Conservation (phyloP, 2,113 vertebrate species). For the Aegotheles bennettii region DNA sequence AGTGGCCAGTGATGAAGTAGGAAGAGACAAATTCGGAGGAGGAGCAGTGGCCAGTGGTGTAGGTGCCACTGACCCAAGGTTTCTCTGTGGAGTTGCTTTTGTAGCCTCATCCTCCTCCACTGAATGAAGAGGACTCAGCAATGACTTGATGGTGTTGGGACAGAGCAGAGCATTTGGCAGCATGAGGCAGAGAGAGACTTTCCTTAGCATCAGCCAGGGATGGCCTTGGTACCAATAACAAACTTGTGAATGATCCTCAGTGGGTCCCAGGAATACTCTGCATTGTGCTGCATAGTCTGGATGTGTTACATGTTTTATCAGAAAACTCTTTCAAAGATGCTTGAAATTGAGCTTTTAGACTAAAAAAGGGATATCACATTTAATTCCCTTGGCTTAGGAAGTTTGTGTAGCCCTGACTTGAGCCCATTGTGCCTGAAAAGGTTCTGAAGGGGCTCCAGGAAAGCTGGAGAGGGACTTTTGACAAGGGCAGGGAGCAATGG, state of each 20-base stretch:
- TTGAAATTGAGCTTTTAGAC: not conserved
- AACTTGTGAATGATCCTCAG: not conserved
- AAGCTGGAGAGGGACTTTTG: too few relatives aligned
- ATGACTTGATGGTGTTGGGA: not conserved
- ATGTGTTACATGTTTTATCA: accelerated
- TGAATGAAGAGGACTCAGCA: not conserved
- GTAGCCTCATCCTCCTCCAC: not conserved
- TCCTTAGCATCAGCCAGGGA: not conserved
- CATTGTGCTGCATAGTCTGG: not conserved
- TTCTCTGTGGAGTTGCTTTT: not conserved
- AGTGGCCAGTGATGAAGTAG: not conserved
- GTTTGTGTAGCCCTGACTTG: not conserved
- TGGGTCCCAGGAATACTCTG: not conserved
- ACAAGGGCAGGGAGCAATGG: too few relatives aligned
- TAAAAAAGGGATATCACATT: not conserved
- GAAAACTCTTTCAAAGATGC: not conserved
- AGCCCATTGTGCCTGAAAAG: not conserved
- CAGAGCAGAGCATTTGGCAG: not conserved
- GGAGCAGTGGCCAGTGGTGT: too few relatives aligned
- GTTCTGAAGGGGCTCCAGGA: too few relatives aligned
- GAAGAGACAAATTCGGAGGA: not conserved
- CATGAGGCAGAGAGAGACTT: not conserved
- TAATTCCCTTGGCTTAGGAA: not conserved
- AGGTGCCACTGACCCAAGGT: not conserved
- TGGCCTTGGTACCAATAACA: not conserved